Base-by-base conservation (phyloP, 2,888 invertebrate species). In the Cheilosia pagana region DNA sequence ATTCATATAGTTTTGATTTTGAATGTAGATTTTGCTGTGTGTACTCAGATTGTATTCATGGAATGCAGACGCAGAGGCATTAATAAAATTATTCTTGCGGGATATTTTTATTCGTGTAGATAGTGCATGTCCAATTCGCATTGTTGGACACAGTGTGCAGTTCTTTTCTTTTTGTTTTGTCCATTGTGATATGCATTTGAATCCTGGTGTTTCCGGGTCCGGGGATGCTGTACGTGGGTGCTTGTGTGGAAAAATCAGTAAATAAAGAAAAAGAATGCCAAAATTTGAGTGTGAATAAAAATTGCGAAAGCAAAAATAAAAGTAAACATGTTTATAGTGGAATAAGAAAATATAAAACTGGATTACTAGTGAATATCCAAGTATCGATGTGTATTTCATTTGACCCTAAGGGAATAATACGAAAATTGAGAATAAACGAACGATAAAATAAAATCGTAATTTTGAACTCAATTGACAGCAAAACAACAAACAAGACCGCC, bases 131-230 rank as follows among this genome's bases (percentile, higher is more conserved):
- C 71, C 65, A 41, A 53, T 55, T 62, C 19, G 53, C 25, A 70
- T 45, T 82, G 48, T 65, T 53, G 52, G 60, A 4, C 45, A 63
- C 52, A 35, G 55, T 57, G 55, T 78, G 52, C 12, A 25, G 16
- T 53, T 70, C n/a, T n/a, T n/a, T n/a, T n/a, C n/a, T n/a, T 57
- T 43, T 43, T 10, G 16, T 65, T 43, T 59, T 50, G 50, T 74
- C 45, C 63, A 63, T 60, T 71, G 75, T 81, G 71, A 71, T 76
- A 85, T 81, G 85, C 60, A 68, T 81, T 83, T 71, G 71, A 70
- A 71, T 67, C 65, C 75, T 65, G 74, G 43, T 68, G 48, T 57
- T 63, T 72, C 63, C 43, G 57, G 45, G 70, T 70, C 50, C 59
- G 60, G 59, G 31, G 67, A 62, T 76, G 59, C 55, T 71, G 31